Evolutionary conservation across 30 jellyfish, hydroid and myxozoan species (phyloP).

Genomic region (Rhopilema esculentum): DNA sequence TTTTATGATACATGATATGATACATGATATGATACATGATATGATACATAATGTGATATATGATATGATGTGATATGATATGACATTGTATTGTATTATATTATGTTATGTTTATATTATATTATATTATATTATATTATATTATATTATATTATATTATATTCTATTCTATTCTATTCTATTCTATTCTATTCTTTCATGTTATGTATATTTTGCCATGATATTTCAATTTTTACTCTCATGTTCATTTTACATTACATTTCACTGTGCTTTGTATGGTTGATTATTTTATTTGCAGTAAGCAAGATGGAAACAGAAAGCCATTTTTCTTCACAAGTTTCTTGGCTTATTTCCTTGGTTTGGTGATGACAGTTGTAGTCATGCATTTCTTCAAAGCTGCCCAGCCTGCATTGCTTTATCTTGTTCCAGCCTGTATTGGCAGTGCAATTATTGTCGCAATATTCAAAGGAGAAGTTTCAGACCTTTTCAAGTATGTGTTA

Average conservation of each 20-base stretch:
- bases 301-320: slow-evolving; percentile 71
- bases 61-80: too few relatives aligned
- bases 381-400: slow-evolving; percentile 93
- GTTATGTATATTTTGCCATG: neutral
- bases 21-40: too few relatives aligned
- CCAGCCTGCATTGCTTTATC: slow-evolving; percentile 94
- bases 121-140: too few relatives aligned
- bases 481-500: slow-evolving; percentile 80
- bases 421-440: slow-evolving; percentile 98
- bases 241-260: neutral
- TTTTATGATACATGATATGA: too few relatives aligned
- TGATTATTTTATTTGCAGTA: slow-evolving; percentile 51
- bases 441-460: slow-evolving; percentile 89
- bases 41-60: too few relatives aligned
- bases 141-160: too few relatives aligned
- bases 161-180: neutral
- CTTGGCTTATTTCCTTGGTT: slow-evolving; percentile 91
- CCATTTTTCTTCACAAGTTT: slow-evolving; percentile 92
- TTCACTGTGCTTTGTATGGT: neutral
- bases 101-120: neutral
- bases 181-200: neutral
- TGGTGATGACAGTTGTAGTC: slow-evolving; percentile 72
- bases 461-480: slow-evolving; percentile 86
- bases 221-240: neutral
- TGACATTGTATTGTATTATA: too few relatives aligned